Evolutionary conservation across 2,888 invertebrate species (phyloP), one percentile per base, ranked within the genome.

Genomic region (Dryomyza anilis): DNA sequence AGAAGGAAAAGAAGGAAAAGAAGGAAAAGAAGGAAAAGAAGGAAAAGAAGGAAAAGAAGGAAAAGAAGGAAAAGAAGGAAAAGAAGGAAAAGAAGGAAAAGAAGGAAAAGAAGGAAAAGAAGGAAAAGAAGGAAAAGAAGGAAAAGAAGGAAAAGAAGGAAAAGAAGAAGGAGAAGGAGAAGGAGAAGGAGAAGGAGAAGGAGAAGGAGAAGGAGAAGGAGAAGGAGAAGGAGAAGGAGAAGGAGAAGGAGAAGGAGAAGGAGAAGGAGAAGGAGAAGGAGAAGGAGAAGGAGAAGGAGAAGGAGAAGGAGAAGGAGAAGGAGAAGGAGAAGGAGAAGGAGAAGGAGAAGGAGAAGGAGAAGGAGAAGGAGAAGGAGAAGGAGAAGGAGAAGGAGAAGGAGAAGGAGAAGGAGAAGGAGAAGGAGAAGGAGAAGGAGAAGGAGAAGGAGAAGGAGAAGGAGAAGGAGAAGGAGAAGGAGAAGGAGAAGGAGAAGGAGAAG

Each of bases 11-110:
- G 27, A 46, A 46, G 27, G 10, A 29, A 7, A n/a, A 19, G 3
- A 10, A 33, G 19, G 63, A 53, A 25, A 30, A 12, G 33, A 12
- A 12, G 19, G 64, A 52, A 27, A 27, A 14, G 6, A 12, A 8
- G 36, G 2, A n/a, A 53, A 14, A 4, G 27, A n/a, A 43, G 8
- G 16, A 57, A 27, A 19, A 30, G 43, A 19, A 46, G 43, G n/a
- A n/a, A n/a, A n/a, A n/a, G n/a, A n/a, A n/a, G n/a, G n/a, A n/a
- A n/a, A n/a, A n/a, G n/a, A n/a, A n/a, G n/a, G n/a, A n/a, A n/a
- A n/a, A n/a, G n/a, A 57, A 56, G 10, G 50, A n/a, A n/a, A n/a
- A n/a, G n/a, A n/a, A 50, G 62, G n/a, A 39, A 23, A 21, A 39
- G 43, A 21, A 16, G 14, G n/a, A 19, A 2, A 46, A 53, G 16